A percentile compares a stretch with the other conserved stretches of the same genome.
Evolutionary conservation across 2,797 vertebrate species (phyloP).

Genomic region (Anabacerthia variegaticeps): DNA sequence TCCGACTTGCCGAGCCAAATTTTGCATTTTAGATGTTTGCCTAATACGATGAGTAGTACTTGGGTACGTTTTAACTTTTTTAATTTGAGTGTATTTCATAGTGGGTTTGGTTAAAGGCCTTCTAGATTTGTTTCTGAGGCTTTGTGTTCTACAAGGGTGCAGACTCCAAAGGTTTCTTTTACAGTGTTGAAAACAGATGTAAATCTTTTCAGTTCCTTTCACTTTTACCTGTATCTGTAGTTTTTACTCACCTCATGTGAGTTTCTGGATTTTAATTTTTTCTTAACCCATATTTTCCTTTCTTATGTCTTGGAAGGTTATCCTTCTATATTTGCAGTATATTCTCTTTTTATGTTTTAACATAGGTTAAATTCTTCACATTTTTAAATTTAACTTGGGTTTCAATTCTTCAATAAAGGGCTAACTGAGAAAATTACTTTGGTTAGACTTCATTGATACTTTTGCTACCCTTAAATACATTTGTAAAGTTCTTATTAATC

Average conservation of each 20-base stretch:
- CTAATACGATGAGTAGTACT: constrained; percentile 77
- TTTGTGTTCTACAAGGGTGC: neutral
- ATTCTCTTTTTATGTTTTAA: neutral
- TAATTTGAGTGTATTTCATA: neutral
- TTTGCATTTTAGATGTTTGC: constrained; percentile 93
- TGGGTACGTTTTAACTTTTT: neutral
- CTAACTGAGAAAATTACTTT: constrained; percentile 36
- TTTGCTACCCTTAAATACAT: neutral
- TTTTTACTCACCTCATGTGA: neutral
- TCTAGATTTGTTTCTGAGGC: neutral
- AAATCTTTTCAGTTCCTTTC: neutral
- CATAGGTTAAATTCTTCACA: neutral
- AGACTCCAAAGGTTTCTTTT: neutral
- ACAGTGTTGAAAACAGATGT: neutral
- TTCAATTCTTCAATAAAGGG: constrained; percentile 46
- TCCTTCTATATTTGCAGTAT: neutral
- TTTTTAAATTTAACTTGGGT: neutral
- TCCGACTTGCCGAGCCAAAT: constrained; percentile 90
- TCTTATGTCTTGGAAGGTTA: neutral
- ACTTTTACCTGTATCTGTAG: neutral
- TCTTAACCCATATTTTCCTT: neutral
- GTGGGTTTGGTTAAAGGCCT: neutral
- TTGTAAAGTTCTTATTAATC: neutral
- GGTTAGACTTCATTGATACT: neutral
- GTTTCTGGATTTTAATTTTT: neutral